These are phyloP conservation scores for Callinectes sapidus DNA, from an alignment of 2,888 invertebrate genomes.

Conservation along the genomic window DNA sequence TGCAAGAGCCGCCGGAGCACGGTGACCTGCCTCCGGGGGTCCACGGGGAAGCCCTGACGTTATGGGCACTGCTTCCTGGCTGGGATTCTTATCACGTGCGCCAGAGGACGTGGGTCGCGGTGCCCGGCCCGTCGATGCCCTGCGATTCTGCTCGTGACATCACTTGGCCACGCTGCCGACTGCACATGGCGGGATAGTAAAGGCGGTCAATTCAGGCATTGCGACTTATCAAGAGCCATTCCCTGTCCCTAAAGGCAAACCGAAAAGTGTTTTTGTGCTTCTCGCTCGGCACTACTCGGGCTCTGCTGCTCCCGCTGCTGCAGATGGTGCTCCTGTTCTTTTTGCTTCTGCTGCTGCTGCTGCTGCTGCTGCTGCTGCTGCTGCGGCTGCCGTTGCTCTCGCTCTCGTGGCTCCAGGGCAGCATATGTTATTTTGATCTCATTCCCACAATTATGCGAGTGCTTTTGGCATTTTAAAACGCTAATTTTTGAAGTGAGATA, in stretches of 20 bases:
- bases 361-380: not conserved
- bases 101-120: not conserved
- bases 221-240: not conserved
- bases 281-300: not conserved
- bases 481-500: conserved; percentile 17
- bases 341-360: not conserved
- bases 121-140: conserved; percentile 14
- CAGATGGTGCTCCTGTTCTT: not conserved
- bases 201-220: not conserved
- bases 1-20: not conserved
- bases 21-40: not conserved
- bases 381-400: not conserved
- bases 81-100: conserved; percentile 14
- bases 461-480: not conserved
- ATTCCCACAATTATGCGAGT: not conserved
- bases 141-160: not conserved
- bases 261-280: conserved; percentile 6
- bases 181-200: not conserved
- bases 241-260: not conserved
- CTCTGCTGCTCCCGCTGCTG: not conserved
- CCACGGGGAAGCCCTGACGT: not conserved
- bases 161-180: not conserved
- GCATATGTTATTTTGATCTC: not conserved
- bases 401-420: not conserved
- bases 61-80: not conserved